A percentile compares a stretch with the other conserved stretches of the same genome.
Evolutionary conservation across 1,140 invertebrate species (phyloP).

Genomic region (Cotesia glomerata): DNA sequence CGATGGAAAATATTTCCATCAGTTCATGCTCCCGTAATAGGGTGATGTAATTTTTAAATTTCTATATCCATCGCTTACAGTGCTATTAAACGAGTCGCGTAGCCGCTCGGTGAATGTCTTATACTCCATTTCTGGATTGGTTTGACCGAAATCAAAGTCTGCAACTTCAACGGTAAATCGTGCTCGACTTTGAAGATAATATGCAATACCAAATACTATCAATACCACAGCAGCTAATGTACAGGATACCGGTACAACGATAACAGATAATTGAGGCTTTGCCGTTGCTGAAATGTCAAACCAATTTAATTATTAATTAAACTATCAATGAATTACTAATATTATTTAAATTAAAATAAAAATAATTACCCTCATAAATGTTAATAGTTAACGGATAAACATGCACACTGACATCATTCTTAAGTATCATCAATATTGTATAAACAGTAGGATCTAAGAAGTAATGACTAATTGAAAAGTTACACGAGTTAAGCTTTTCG

Average conservation of each 20-base stretch:
- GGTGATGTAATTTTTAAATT: conserved; percentile 46
- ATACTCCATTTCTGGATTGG: conserved; percentile 78
- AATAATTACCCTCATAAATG: conserved; percentile 76
- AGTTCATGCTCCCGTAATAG: conserved; percentile 60
- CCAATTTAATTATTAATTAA: not conserved
- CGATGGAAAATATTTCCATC: not conserved
- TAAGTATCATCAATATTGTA: conserved; percentile 76
- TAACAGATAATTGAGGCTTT: conserved; percentile 81
- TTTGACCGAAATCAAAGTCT: conserved; percentile 85
- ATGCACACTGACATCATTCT: conserved; percentile 74
- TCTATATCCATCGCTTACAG: conserved; percentile 56
- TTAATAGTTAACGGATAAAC: conserved; percentile 76
- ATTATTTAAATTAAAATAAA: not conserved
- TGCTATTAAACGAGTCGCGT: conserved; percentile 76
- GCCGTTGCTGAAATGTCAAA: conserved; percentile 66
- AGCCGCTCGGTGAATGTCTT: conserved; percentile 83
- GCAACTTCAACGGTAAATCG: conserved; percentile 84
- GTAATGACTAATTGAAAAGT: conserved; percentile 71
- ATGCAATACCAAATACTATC: conserved; percentile 84
- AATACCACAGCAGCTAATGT: conserved; percentile 78
- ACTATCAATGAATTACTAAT: conserved; percentile 8
- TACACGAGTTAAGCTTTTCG: conserved; percentile 62
- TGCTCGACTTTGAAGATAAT: conserved; percentile 79
- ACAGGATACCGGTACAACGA: conserved; percentile 82
- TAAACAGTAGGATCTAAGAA: conserved; percentile 71